Percentiles rank a stretch among this genome's conserved stretches.
Conservation (phyloP, 2,888 invertebrate genomes). For the Autographa pulchrina region DNA sequence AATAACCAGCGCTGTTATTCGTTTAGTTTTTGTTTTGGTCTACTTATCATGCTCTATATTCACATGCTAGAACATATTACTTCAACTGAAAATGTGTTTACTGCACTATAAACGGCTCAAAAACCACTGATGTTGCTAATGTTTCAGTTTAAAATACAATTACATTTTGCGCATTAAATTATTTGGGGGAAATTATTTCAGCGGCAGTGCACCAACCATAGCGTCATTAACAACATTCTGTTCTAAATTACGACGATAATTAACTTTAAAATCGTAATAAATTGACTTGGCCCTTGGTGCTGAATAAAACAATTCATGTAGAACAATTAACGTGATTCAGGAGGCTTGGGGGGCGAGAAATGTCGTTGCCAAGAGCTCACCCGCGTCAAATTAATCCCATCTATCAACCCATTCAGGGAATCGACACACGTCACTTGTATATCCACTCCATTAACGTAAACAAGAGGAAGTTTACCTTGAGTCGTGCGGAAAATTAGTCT, state of each 20-base stretch:
- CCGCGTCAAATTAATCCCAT: slow-evolving; percentile 64
- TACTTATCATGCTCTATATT: slow-evolving; percentile 28
- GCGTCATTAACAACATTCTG: slow-evolving; percentile 37
- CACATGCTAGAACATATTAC: slow-evolving; percentile 17
- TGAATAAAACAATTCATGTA: slow-evolving; percentile 53
- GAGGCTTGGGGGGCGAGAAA: slow-evolving; percentile 27
- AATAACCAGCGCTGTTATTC: slow-evolving; percentile 58
- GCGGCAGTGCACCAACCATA: slow-evolving; percentile 31
- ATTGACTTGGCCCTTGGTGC: slow-evolving; percentile 45
- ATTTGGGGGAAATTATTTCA: slow-evolving; percentile 32
- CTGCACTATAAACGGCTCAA: slow-evolving; percentile 6
- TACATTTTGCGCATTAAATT: slow-evolving; percentile 20
- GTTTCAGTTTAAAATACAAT: slow-evolving; percentile 26
- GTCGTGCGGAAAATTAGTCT: slow-evolving; percentile 38
- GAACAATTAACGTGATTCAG: slow-evolving; percentile 61
- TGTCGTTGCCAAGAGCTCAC: slow-evolving; percentile 27
- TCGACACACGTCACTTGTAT: slow-evolving; percentile 43
- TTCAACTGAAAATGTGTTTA: slow-evolving; percentile 24
- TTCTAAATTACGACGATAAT: slow-evolving; percentile 47
- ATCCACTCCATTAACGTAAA: slow-evolving; percentile 31
- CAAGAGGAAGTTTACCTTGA: slow-evolving; percentile 20
- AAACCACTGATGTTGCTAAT: slow-evolving; percentile 20
- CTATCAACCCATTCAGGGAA: slow-evolving; percentile 52
- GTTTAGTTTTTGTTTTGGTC: slow-evolving; percentile 37
- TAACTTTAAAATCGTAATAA: slow-evolving; percentile 57